These are phyloP conservation scores for Schrankia costaestrigalis DNA, from an alignment of 2,888 invertebrate genomes.

Conservation along the genomic window DNA sequence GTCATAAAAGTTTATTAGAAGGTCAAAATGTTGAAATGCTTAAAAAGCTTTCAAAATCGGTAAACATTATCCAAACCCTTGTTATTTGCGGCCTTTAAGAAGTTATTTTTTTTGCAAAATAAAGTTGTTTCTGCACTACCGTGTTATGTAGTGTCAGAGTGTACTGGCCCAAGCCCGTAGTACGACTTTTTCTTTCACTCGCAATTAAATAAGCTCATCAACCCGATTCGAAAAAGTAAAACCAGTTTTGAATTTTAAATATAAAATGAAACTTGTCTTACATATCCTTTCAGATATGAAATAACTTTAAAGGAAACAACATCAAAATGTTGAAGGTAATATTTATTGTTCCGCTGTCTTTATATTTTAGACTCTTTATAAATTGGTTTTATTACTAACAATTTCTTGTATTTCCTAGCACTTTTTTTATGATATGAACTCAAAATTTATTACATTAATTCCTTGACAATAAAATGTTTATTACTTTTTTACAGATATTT, in stretches of 20 bases:
- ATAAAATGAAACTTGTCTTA: constrained; percentile 45
- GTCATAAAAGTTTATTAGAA: constrained; percentile 7
- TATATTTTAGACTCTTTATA: too few species aligned
- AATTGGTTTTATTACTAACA: too few species aligned
- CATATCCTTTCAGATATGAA: constrained; percentile 38
- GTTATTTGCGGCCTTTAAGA: constrained; percentile 19
- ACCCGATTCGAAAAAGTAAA: constrained; percentile 34
- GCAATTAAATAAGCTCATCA: constrained; percentile 34
- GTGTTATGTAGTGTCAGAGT: too few species aligned
- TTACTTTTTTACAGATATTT: constrained; percentile 36
- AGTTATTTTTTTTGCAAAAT: constrained; percentile 8
- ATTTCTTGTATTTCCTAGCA: too few species aligned
- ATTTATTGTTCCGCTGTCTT: too few species aligned
- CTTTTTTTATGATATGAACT: too few species aligned
- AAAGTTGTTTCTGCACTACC: too few species aligned
- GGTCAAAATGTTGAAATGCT: constrained; percentile 7
- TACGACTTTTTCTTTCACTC: constrained; percentile 40
- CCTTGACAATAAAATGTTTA: too few species aligned
- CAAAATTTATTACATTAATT: too few species aligned
- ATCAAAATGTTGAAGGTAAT: constrained; percentile 45
- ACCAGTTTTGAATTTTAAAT: constrained; percentile 48
- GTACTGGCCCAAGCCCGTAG: too few species aligned
- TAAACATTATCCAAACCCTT: constrained; percentile 9
- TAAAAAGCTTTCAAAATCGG: constrained; percentile 4
- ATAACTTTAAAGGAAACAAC: constrained; percentile 38